Percentiles rank a stretch among this genome's conserved stretches.
These are phyloP conservation scores for Trachelipus rathkii DNA, from an alignment of 1,140 invertebrate species.

Conservation along the genomic window DNA sequence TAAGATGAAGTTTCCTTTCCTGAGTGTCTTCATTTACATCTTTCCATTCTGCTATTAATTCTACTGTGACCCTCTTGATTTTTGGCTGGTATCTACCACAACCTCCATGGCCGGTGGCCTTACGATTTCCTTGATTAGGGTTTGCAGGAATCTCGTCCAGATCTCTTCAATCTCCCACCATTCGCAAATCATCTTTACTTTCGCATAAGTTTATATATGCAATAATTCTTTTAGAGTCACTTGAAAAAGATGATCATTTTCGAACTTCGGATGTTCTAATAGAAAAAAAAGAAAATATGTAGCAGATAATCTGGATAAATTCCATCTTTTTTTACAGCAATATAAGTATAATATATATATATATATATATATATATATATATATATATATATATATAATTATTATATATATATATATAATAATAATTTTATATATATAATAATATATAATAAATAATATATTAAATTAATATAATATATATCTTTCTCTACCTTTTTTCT, in stretches of 20 bases:
- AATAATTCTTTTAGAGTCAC: no score
- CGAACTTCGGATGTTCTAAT: slow-evolving; percentile 81
- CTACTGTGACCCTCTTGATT: slow-evolving; percentile 79
- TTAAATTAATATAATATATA: no score
- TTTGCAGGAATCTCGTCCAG: slow-evolving; percentile 46
- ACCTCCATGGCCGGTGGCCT: slow-evolving; percentile 33
- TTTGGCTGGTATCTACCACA: slow-evolving; percentile 80
- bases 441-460: no score
- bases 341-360: no score
- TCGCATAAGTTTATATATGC: no score
- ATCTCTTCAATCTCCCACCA: slow-evolving; percentile 97
- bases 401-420: no score
- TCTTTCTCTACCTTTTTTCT: no score
- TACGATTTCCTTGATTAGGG: slow-evolving; percentile 42
- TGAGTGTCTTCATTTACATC: slow-evolving; percentile 96
- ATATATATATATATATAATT: no score
- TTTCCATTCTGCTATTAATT: slow-evolving; percentile 96
- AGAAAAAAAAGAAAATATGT: slow-evolving; percentile 49
- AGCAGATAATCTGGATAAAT: no score
- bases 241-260: slow-evolving; percentile 94
- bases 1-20: slow-evolving; percentile 87
- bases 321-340: no score
- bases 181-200: slow-evolving; percentile 96
- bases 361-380: no score
- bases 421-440: no score